Evolutionary conservation across 2,888 invertebrate species (phyloP), one percentile per base, ranked within the genome.

Genomic region (Hyposoter dolosus): DNA sequence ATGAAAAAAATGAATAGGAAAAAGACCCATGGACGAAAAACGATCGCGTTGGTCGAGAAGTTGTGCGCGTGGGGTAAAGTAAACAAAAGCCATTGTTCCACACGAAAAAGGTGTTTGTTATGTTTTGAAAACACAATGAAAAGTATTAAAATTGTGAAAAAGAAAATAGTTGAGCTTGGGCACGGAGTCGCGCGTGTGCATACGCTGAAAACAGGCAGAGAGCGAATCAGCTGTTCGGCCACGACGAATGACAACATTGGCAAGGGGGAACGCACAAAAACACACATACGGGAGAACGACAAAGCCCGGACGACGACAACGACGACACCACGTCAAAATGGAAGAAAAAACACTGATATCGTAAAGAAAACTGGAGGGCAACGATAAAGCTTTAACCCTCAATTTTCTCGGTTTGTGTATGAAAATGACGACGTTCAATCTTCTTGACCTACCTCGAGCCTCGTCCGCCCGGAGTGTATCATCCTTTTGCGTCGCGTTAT

Each of bases 401-500:
- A 68, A 53, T 56, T 74, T 68, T 53, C 60, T 69, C 40, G 50
- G 12, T 65, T 47, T 66, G 72, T 66, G 68, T 65, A 72, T 60
- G 63, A 78, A 87, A 80, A 85, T 75, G 79, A 87, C 82, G 78
- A 85, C 75, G 75, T 81, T 81, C n/a, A 47, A 60, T 76, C 68
- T 63, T 85, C 85, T 80, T 90, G 91, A 91, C 92, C 93, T 93
- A 94, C 94, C 94, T 94, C 94, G 93, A 94, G 94, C 93, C 93
- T 93, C 91, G 94, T 93, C 83, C 94, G 94, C 93, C 94, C 94
- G 93, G 94, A 94, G 91, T 94, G 94, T 93, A 94, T 94, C 94
- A 94, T 94, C 93, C 94, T 94, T 93, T 94, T 94, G 92, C 93
- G 93, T 92, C 93, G 94, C 93, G 93, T 94, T 94, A 94, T 94